Evolutionary conservation across 2,113 vertebrate species (phyloP).

Genomic region (Muscicapa adusta): DNA sequence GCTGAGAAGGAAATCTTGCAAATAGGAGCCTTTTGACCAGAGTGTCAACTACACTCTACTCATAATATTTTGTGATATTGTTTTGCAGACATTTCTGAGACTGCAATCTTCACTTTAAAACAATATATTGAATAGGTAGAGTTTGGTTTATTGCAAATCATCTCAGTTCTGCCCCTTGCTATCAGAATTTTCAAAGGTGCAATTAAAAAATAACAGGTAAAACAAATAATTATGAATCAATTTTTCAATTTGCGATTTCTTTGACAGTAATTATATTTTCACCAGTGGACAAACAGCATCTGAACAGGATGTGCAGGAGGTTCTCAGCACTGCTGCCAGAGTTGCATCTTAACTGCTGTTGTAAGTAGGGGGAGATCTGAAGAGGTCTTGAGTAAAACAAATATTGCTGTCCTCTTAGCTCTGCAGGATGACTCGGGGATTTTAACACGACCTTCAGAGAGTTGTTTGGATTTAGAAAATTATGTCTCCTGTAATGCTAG

Average conservation of each 20-base stretch:
- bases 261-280: background rate
- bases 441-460: background rate
- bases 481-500: background rate
- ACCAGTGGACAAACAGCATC: background rate
- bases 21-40: background rate
- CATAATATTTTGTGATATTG: background rate
- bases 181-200: background rate
- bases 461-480: background rate
- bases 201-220: background rate
- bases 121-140: background rate
- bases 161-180: background rate
- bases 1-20: background rate
- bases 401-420: background rate
- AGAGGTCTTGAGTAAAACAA: background rate
- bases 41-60: rapidly evolving
- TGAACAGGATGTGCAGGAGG: background rate
- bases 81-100: background rate
- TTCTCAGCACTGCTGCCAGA: background rate
- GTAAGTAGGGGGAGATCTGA: background rate
- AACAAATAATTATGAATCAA: background rate
- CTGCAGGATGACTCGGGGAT: rapidly evolving
- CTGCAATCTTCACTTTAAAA: background rate
- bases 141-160: background rate
- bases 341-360: background rate
- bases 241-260: background rate